These are phyloP conservation scores for Pachyuromys duprasi DNA, from an alignment of 2,797 vertebrate genomes.

Conservation along the genomic window DNA sequence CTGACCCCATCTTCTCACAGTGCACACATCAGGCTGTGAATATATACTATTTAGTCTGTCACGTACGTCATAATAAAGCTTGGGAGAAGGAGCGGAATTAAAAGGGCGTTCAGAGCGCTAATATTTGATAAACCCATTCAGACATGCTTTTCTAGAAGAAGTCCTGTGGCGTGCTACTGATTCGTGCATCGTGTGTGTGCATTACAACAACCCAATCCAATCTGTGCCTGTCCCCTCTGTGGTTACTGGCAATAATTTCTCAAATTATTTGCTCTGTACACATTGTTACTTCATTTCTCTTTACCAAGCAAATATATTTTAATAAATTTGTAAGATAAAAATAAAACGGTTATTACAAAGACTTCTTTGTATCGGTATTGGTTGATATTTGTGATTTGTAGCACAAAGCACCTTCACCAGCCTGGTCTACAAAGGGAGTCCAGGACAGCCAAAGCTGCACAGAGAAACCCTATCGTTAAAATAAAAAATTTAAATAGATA, in stretches of 20 bases:
- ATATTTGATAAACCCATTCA: neutral
- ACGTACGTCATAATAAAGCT: neutral
- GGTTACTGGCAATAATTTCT: neutral
- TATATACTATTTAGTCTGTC: neutral
- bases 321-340: conserved; percentile 23
- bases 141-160: neutral
- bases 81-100: neutral
- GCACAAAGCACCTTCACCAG: neutral
- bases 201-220: neutral
- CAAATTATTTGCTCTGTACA: neutral
- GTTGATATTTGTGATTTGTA: neutral
- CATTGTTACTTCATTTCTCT: neutral
- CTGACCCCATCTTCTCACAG: neutral
- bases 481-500: too few relatives aligned
- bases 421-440: too few relatives aligned
- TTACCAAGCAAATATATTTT: neutral
- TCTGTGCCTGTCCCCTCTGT: neutral
- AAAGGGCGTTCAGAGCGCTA: neutral
- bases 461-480: too few relatives aligned
- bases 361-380: neutral
- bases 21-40: neutral
- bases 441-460: too few relatives aligned
- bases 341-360: neutral
- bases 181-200: neutral
- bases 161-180: neutral